These are phyloP conservation scores for Conomelus anceps DNA, from an alignment of 2,888 invertebrate species.

Conservation along the genomic window DNA sequence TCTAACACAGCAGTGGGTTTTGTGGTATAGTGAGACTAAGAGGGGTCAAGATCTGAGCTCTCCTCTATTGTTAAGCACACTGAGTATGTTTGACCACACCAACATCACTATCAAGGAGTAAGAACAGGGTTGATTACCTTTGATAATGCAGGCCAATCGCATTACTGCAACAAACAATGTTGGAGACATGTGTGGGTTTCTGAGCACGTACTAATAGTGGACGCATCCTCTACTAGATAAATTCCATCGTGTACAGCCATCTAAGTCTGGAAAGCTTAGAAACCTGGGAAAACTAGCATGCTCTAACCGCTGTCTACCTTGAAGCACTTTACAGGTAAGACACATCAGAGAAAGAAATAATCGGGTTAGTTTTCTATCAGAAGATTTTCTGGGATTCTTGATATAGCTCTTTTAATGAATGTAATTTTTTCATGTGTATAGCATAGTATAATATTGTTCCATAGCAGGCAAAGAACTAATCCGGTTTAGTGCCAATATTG, in stretches of 20 bases:
- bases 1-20: neutral
- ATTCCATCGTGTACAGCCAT: neutral
- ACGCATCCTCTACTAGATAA: neutral
- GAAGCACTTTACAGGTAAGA: too few species aligned
- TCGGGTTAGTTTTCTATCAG: neutral
- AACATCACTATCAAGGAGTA: neutral
- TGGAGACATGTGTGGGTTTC: neutral
- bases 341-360: neutral
- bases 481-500: too few species aligned
- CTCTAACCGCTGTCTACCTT: too few species aligned
- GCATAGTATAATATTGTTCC: too few species aligned
- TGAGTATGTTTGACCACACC: neutral
- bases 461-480: too few species aligned
- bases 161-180: neutral
- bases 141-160: neutral
- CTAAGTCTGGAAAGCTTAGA: neutral
- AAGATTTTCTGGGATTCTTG: neutral
- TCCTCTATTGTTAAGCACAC: neutral
- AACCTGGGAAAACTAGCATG: neutral
- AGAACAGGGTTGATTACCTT: neutral
- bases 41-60: neutral
- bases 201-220: neutral
- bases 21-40: neutral
- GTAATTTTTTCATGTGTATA: too few species aligned
- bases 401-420: too few species aligned